A percentile compares a stretch with the other conserved stretches of the same genome.
phyloP scores from a whole-genome alignment of 2,113 vertebrate species.

The Clinocottus analis region DNA sequence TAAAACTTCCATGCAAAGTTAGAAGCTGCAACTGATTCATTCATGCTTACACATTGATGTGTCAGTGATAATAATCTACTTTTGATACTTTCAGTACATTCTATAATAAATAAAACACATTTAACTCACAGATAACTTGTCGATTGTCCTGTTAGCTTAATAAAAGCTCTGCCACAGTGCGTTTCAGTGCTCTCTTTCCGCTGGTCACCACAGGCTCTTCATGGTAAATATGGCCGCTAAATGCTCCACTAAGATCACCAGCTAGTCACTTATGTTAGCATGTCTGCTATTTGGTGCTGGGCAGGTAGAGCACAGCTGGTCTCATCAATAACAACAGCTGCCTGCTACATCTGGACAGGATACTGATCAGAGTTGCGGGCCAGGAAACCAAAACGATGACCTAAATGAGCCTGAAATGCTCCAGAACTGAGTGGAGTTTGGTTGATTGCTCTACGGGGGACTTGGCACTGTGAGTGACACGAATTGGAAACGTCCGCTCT shows the following conservation, averaged over 20 bases:
- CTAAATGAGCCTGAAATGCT: background rate
- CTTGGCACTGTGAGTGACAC: background rate
- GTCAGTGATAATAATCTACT: too few species aligned
- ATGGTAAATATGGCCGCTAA: background rate
- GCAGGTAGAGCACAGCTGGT: background rate
- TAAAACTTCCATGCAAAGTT: background rate
- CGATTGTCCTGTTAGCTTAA: too few species aligned
- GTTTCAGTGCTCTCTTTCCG: background rate
- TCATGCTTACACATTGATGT: background rate
- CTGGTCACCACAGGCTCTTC: background rate
- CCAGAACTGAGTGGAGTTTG: background rate
- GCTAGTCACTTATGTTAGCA: background rate
- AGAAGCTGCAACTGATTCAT: too few species aligned
- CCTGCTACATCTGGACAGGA: background rate
- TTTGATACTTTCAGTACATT: background rate
- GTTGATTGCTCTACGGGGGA: background rate
- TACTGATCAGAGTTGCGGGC: background rate
- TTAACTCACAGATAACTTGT: too few species aligned
- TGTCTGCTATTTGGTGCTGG: background rate
- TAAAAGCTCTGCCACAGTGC: background rate
- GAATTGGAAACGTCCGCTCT: background rate
- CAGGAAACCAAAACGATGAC: background rate
- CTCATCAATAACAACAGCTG: constrained; percentile 2
- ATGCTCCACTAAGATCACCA: background rate
- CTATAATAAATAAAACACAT: background rate